A percentile compares a stretch with the other conserved stretches of the same genome.
Evolutionary conservation across 2,113 vertebrate species (phyloP).

Genomic region (Atractosteus spatula): DNA sequence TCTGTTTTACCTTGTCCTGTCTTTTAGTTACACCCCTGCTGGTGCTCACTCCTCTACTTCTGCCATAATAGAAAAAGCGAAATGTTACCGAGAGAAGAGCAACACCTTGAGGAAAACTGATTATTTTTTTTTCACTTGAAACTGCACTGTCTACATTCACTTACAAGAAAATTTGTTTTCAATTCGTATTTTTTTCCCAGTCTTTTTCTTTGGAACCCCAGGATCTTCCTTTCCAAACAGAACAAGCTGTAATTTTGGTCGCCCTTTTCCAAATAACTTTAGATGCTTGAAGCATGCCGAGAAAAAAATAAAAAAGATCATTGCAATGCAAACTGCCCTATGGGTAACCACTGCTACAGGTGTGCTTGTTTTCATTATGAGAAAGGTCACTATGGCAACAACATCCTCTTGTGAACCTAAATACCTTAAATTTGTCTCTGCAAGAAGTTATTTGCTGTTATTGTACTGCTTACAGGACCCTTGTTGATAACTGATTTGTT

Average conservation of each 20-base stretch:
- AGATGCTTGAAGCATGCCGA: background rate
- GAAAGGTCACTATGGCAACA: background rate
- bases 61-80: background rate
- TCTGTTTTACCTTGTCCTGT: background rate
- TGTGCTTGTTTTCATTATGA: slow-evolving; percentile 1
- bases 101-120: slow-evolving; percentile 18
- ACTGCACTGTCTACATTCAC: slow-evolving; percentile 15
- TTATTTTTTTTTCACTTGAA: slow-evolving; percentile 19
- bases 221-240: slow-evolving; percentile 10
- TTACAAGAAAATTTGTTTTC: slow-evolving; percentile 12
- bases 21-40: slow-evolving; percentile 16
- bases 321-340: background rate
- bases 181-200: background rate
- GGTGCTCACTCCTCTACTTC: slow-evolving; percentile 18
- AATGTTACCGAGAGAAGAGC: background rate
- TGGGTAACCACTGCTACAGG: background rate
- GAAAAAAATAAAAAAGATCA: background rate
- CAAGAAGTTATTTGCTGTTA: background rate
- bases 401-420: background rate
- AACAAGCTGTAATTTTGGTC: slow-evolving; percentile 2
- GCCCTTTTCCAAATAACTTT: background rate
- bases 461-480: background rate
- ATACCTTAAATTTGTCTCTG: slow-evolving; percentile 5
- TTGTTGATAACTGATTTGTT: background rate
- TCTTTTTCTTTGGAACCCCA: background rate